Conservation (phyloP, 2,797 vertebrate genomes). For the Periophthalmus magnuspinnatus region DNA sequence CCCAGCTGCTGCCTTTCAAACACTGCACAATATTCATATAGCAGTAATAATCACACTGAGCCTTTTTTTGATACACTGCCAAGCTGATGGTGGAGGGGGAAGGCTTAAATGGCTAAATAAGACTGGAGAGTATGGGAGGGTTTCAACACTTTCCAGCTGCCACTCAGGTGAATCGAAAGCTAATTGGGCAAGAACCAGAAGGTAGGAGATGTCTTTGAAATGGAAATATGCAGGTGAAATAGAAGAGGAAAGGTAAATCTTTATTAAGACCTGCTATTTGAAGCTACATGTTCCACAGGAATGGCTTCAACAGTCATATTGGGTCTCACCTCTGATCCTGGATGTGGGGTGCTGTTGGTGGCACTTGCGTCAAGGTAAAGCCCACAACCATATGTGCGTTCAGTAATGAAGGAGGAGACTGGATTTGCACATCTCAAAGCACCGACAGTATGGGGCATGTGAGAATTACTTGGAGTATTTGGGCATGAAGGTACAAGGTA, state of each 20-base stretch:
- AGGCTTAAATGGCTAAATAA: neutral
- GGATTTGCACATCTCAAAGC: neutral
- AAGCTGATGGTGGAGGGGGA: neutral
- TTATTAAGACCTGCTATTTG: conserved; percentile 4
- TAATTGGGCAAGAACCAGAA: neutral
- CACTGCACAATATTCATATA: neutral
- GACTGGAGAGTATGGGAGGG: neutral
- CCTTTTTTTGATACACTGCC: neutral
- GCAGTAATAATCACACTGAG: neutral
- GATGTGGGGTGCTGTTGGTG: neutral
- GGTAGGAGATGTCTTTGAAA: conserved; percentile 27
- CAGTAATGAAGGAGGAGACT: neutral
- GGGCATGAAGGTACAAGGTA: neutral
- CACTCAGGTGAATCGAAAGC: conserved; percentile 6
- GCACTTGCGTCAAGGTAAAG: neutral
- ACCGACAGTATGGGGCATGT: neutral
- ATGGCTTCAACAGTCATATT: neutral
- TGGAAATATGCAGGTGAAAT: conserved; percentile 28
- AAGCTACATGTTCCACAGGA: neutral
- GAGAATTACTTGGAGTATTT: neutral
- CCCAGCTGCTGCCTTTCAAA: neutral
- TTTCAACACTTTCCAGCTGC: conserved; percentile 15
- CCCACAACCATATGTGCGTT: neutral
- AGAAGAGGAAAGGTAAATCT: conserved; percentile 16
- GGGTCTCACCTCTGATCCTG: conserved; percentile 13